These are phyloP conservation scores for Cathartes aura DNA, from an alignment of 2,113 vertebrate species.

Conservation along the genomic window DNA sequence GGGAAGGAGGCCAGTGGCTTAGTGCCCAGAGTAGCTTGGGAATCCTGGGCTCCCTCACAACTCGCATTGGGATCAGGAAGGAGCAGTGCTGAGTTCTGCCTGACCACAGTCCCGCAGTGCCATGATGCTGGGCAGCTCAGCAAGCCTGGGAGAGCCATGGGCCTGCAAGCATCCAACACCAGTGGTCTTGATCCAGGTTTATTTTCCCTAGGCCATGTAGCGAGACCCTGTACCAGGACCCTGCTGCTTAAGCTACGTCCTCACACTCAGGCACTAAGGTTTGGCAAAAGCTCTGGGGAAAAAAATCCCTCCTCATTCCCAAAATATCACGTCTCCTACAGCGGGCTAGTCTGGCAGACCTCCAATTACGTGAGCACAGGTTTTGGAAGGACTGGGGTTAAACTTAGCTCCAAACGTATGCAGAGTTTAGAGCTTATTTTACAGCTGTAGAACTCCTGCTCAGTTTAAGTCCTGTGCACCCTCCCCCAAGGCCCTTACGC, in stretches of 20 bases:
- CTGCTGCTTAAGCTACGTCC: background rate
- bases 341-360: background rate
- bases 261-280: background rate
- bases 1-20: slow-evolving; percentile 57
- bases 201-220: background rate
- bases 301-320: background rate
- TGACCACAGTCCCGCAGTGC: background rate
- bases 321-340: background rate
- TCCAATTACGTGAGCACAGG: background rate
- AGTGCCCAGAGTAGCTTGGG: slow-evolving; percentile 14
- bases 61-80: background rate
- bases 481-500: background rate
- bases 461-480: background rate
- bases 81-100: background rate
- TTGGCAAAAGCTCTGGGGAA: background rate
- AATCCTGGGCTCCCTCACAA: slow-evolving; percentile 5
- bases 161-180: background rate
- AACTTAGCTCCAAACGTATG: background rate
- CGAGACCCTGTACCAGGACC: background rate
- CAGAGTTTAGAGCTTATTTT: background rate
- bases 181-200: background rate
- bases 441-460: background rate
- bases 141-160: background rate
- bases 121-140: background rate
- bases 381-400: background rate